Percentiles rank a stretch among this genome's conserved stretches.
Conservation (phyloP, 2,888 invertebrate species). For the Isoperla grammatica region DNA sequence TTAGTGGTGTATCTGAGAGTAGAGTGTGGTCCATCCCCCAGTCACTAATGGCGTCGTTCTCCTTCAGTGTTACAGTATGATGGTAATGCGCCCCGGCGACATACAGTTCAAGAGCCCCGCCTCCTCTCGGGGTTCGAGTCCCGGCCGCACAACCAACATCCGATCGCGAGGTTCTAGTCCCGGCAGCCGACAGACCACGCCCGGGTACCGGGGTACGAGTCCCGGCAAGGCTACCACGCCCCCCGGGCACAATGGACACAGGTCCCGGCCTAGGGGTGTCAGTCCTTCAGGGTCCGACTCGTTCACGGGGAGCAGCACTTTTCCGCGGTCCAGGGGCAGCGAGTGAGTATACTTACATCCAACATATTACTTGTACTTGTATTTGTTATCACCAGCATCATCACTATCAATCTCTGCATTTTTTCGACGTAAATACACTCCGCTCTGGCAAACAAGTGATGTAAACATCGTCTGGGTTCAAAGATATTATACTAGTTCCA, state of each 20-base stretch:
- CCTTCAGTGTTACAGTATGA: slow-evolving; percentile 8
- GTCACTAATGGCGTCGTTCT: too few relatives aligned
- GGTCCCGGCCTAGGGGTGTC: slow-evolving; percentile 39
- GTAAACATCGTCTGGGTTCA: too few relatives aligned
- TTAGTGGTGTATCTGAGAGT: too few relatives aligned
- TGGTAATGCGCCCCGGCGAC: slow-evolving; percentile 19
- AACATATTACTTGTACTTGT: too few relatives aligned
- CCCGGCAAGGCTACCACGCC: slow-evolving; percentile 16
- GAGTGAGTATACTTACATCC: slow-evolving; percentile 47
- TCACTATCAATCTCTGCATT: too few relatives aligned
- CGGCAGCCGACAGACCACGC: not conserved
- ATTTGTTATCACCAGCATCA: too few relatives aligned
- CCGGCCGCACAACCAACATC: not conserved
- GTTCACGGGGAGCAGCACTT: slow-evolving; percentile 34
- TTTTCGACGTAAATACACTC: too few relatives aligned
- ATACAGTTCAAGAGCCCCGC: slow-evolving; percentile 20
- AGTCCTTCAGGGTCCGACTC: slow-evolving; percentile 39
- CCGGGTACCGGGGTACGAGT: slow-evolving; percentile 28
- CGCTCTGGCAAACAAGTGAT: too few relatives aligned
- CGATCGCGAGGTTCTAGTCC: slow-evolving; percentile 23
- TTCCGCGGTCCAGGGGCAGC: slow-evolving; percentile 43
- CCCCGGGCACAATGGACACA: not conserved
- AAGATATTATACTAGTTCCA: too few relatives aligned
- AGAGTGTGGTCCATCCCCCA: too few relatives aligned
- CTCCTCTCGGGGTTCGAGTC: slow-evolving; percentile 24